phyloP scores from a whole-genome alignment of 2,888 invertebrate species.

The Xestia ashworthii region DNA sequence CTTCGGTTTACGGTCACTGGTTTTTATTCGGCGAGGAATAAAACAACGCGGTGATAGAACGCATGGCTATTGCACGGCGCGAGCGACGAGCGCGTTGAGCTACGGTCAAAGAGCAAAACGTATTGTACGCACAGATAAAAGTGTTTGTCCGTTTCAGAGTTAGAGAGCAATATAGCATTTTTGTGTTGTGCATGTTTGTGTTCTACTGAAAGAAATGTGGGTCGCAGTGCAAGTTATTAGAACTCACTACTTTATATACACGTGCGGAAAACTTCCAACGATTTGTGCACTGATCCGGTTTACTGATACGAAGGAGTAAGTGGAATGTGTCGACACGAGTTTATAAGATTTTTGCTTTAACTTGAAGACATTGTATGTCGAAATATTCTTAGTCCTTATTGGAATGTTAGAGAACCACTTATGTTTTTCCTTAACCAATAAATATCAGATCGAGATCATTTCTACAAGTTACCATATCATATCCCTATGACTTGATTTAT shows the following conservation, averaged over 20 bases:
- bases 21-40: conserved; percentile 80
- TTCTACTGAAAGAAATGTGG: conserved; percentile 54
- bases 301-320: conserved; percentile 20
- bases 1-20: conserved; percentile 85
- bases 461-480: background rate
- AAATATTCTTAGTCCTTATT: background rate
- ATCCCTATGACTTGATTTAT: background rate
- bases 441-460: background rate
- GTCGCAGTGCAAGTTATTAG: conserved; percentile 55
- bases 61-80: conserved; percentile 44
- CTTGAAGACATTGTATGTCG: background rate
- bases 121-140: conserved; percentile 53
- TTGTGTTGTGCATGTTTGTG: conserved; percentile 51
- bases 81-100: conserved; percentile 24
- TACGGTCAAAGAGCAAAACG: conserved; percentile 53
- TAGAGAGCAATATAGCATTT: conserved; percentile 48
- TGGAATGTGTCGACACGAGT: conserved; percentile 28
- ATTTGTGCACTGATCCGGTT: conserved; percentile 34
- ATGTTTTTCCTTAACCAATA: background rate
- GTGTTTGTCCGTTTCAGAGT: conserved; percentile 50
- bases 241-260: conserved; percentile 30
- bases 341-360: conserved; percentile 9
- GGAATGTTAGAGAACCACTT: background rate
- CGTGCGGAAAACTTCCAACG: conserved; percentile 31
- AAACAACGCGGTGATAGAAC: conserved; percentile 69